Conservation (phyloP, 2,888 invertebrate species). For the Cabera pusaria region DNA sequence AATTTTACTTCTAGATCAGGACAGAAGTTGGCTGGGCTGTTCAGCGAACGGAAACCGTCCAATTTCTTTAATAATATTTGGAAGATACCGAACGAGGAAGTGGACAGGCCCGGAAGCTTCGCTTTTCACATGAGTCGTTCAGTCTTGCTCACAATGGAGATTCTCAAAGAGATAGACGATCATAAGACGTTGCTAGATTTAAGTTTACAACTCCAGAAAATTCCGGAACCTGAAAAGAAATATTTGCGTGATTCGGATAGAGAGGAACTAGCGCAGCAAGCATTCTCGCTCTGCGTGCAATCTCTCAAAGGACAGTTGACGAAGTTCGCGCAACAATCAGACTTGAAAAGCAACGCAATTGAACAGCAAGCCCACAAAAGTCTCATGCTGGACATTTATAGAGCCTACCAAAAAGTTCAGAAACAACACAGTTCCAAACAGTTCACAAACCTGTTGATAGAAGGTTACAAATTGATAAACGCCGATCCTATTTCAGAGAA, state of each 20-base stretch:
- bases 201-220: slow-evolving; percentile 89
- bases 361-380: slow-evolving; percentile 77
- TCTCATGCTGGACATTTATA: slow-evolving; percentile 84
- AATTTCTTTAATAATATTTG: slow-evolving; percentile 98
- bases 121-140: slow-evolving; percentile 95
- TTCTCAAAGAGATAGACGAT: slow-evolving; percentile 91
- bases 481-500: slow-evolving; percentile 85
- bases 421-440: slow-evolving; percentile 84
- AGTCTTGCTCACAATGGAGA: slow-evolving; percentile 90
- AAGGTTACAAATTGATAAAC: slow-evolving; percentile 87
- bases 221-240: slow-evolving; percentile 94
- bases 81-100: slow-evolving; percentile 94
- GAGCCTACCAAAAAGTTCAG: slow-evolving; percentile 87
- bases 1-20: slow-evolving; percentile 86
- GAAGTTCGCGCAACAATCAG: slow-evolving; percentile 73
- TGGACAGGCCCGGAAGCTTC: slow-evolving; percentile 96
- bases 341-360: slow-evolving; percentile 68
- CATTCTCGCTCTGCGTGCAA: slow-evolving; percentile 88
- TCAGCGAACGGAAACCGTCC: slow-evolving; percentile 91
- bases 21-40: slow-evolving; percentile 90
- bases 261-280: slow-evolving; percentile 90
- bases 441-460: slow-evolving; percentile 86
- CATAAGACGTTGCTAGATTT: slow-evolving; percentile 91
- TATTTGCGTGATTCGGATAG: slow-evolving; percentile 94
- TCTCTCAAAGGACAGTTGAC: slow-evolving; percentile 86